These are phyloP conservation scores for Papilio glaucus DNA, from an alignment of 1,140 invertebrate species.

Conservation along the genomic window DNA sequence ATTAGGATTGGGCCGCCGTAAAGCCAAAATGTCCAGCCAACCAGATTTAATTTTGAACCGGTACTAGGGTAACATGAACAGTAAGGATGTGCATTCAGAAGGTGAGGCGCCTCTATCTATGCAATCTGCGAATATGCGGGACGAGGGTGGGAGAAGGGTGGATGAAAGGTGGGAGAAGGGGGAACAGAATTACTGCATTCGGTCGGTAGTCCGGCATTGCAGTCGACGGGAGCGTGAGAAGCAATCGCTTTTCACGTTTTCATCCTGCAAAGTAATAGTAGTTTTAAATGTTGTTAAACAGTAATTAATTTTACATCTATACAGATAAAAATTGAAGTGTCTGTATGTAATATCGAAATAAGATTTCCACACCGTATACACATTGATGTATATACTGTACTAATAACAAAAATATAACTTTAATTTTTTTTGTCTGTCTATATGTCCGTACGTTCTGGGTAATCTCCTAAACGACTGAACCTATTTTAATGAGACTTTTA, in stretches of 20 bases:
- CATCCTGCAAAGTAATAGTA: neutral
- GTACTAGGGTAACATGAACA: constrained; percentile 15
- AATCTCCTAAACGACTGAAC: no score
- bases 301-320: no score
- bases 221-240: neutral
- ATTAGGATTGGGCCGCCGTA: no score
- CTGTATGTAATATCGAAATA: no score
- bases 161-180: neutral
- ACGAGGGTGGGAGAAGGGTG: neutral
- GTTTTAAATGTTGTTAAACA: neutral
- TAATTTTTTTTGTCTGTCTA: no score
- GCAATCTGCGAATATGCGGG: neutral
- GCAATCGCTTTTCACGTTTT: constrained; percentile 3
- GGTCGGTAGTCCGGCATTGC: neutral
- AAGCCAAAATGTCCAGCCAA: neutral
- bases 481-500: no score
- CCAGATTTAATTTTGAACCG: constrained; percentile 8
- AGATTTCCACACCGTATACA: no score
- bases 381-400: no score
- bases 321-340: no score
- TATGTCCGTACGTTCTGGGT: no score
- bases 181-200: neutral
- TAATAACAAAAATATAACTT: no score
- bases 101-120: constrained; percentile 4
- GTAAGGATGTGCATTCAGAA: constrained; percentile 11